Base-by-base conservation (phyloP, 1,140 invertebrate species). In the Cephus cinctus region DNA sequence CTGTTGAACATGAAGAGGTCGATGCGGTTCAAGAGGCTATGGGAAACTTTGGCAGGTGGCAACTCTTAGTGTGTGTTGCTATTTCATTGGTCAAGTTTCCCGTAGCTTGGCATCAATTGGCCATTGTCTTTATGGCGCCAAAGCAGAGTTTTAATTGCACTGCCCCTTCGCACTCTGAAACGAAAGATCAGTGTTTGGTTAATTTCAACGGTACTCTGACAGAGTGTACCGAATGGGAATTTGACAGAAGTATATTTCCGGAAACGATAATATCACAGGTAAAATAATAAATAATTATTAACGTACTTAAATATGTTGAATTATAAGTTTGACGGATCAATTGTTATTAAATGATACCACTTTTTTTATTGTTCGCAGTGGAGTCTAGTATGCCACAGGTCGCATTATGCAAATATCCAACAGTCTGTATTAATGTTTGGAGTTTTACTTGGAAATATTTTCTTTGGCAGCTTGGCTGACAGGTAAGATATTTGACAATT, bases 351-450 rank as follows among this genome's bases (percentile, higher is more conserved):
- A n/a, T n/a, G n/a, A n/a, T n/a, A n/a, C n/a, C n/a, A n/a, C n/a
- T n/a, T n/a, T n/a, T n/a, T 34, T 35, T 47, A 39, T 43, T n/a
- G 21, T 50, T 64, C 63, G 34, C 59, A 78, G 75, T 90, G 86
- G 86, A 75, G 87, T 65, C 76, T 90, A 5, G 81, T 87, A 0
- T 90, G 88, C 51, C 71, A 78, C 3, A 75, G 71, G 42, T 66
- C 69, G 1, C 82, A 83, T 65, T 73, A 87, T 50, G 82, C 83
- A 12, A 86, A 86, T 61, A 61, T 88, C 2, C 85, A 85, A 2
- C 87, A 90, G 61, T 86, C 85, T 3, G 78, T 87, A 35, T 85
- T 88, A 43, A 89, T 90, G 87, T 71, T 85, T 6, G 88, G 88
- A 3, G 81, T 89, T 47, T 77, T 89, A 27, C 71, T 86, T 11